These are phyloP conservation scores for Dione vanillae DNA, from an alignment of 2,888 invertebrate genomes.

Conservation along the genomic window DNA sequence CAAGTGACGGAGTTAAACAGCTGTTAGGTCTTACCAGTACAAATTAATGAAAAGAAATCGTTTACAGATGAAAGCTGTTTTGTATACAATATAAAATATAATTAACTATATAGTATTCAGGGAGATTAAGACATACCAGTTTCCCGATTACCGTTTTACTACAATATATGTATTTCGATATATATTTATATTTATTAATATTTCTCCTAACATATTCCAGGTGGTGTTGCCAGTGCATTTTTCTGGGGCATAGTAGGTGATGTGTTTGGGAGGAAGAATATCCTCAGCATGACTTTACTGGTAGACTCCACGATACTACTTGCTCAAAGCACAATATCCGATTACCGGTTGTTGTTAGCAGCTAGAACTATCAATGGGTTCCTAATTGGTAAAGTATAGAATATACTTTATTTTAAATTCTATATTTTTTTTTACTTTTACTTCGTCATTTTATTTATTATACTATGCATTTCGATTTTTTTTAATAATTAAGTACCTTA, in stretches of 20 bases:
- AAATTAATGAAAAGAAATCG: too few species aligned
- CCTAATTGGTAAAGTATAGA: conserved; percentile 65
- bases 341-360: conserved; percentile 70
- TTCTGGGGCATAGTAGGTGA: conserved; percentile 91
- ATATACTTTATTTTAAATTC: too few species aligned
- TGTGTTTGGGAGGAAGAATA: conserved; percentile 85
- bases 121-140: not conserved
- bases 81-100: too few species aligned
- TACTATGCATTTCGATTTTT: too few species aligned
- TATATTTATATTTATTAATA: not conserved
- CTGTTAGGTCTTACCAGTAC: too few species aligned
- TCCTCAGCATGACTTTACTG: conserved; percentile 81
- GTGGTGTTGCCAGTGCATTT: conserved; percentile 88
- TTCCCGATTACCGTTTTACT: not conserved
- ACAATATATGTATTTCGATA: too few species aligned
- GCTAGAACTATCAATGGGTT: conserved; percentile 87
- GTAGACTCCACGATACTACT: conserved; percentile 80
- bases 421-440: too few species aligned
- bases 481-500: too few species aligned
- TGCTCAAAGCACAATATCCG: conserved; percentile 74
- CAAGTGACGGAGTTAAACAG: too few species aligned
- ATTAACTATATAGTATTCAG: too few species aligned
- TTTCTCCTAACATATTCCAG: conserved; percentile 56
- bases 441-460: too few species aligned
- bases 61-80: too few species aligned